Conservation (phyloP, 2,113 vertebrate genomes). For the Jacana jacana region DNA sequence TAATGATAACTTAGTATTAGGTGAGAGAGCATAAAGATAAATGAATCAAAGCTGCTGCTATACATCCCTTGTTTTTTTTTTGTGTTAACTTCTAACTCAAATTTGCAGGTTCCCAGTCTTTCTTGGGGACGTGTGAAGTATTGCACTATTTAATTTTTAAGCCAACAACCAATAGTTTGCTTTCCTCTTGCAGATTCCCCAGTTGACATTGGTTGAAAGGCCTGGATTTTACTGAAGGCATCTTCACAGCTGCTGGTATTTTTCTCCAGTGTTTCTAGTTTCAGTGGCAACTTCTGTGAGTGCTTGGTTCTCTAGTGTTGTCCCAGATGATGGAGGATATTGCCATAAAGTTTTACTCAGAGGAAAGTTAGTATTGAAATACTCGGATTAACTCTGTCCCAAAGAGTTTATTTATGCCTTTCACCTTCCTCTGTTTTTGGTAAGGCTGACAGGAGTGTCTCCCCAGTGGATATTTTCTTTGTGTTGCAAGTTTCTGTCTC, state of each 20-base stretch:
- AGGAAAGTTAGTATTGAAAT: not conserved
- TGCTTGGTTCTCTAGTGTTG: not conserved
- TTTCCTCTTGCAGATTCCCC: not conserved
- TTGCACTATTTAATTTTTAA: not conserved
- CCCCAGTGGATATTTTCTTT: not conserved
- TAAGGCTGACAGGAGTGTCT: not conserved
- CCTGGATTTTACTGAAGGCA: not conserved
- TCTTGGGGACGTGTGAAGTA: not conserved
- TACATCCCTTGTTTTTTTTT: not conserved
- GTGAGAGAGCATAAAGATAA: not conserved
- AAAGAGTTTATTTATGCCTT: not conserved
- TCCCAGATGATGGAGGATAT: not conserved
- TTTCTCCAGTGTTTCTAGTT: not conserved
- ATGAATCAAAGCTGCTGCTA: not conserved
- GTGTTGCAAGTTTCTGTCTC: not conserved
- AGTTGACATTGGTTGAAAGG: not conserved
- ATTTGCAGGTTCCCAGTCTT: not conserved
- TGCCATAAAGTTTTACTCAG: not conserved
- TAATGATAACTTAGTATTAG: not conserved
- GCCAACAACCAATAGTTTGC: not conserved
- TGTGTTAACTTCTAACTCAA: not conserved
- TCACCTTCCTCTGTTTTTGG: not conserved
- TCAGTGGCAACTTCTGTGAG: not conserved
- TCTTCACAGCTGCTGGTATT: not conserved
- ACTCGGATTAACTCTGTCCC: not conserved